Percentiles rank a stretch among this genome's conserved stretches.
phyloP scores from a whole-genome alignment of 2,113 vertebrate species.

The Phalacrocorax carbo region DNA sequence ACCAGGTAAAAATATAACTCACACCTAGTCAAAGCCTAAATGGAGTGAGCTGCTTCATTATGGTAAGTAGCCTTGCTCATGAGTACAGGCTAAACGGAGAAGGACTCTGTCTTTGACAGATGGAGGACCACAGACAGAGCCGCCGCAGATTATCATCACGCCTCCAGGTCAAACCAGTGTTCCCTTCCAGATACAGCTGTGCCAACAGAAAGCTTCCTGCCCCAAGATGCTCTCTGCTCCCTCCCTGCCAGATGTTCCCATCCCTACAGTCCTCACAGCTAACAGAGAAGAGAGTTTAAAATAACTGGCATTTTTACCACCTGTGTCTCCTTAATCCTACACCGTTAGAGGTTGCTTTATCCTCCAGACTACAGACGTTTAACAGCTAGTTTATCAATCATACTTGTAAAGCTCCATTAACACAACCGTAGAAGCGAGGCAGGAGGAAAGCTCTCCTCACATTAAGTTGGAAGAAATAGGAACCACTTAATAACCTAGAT shows the following conservation, averaged over 20 bases:
- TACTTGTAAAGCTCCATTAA: constrained; percentile 14
- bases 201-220: not conserved
- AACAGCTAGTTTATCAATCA: not conserved
- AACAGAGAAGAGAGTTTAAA: not conserved
- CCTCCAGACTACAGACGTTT: constrained; percentile 5
- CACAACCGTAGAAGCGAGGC: not conserved
- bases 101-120: not conserved
- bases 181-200: not conserved
- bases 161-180: not conserved
- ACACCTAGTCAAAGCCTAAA: not conserved
- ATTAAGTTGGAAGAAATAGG: not conserved
- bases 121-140: not conserved
- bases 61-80: not conserved
- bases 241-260: not conserved
- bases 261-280: not conserved
- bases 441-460: not conserved
- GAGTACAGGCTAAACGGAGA: not conserved
- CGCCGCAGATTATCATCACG: not conserved
- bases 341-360: constrained; percentile 6
- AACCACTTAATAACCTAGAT: not conserved
- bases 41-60: not conserved
- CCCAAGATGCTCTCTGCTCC: not conserved
- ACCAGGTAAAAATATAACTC: not conserved
- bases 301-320: constrained; percentile 9
- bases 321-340: not conserved